These are phyloP conservation scores for Epistrophe eligans DNA, from an alignment of 2,888 invertebrate genomes.

Conservation along the genomic window DNA sequence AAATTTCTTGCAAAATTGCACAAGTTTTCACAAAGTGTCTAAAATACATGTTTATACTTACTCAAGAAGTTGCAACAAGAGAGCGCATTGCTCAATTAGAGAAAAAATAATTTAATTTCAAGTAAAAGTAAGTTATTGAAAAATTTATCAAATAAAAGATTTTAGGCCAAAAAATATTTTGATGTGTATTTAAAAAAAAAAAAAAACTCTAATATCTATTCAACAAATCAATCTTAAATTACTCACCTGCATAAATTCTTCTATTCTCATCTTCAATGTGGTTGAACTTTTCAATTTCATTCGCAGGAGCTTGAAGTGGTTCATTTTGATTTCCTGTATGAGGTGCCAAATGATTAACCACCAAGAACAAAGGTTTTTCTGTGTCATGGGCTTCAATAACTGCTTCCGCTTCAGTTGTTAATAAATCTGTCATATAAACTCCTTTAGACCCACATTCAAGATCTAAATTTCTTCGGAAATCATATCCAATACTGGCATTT, in stretches of 20 bases:
- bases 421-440: conserved; percentile 88
- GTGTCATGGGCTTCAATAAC: conserved; percentile 86
- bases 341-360: conserved; percentile 91
- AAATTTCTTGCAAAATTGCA: too few species aligned
- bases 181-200: too few species aligned
- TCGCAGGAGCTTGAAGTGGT: conserved; percentile 89
- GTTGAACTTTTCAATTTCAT: conserved; percentile 88
- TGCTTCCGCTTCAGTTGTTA: conserved; percentile 87
- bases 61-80: too few species aligned
- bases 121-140: too few species aligned
- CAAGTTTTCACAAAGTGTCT: too few species aligned
- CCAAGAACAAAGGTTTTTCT: conserved; percentile 89
- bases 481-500: conserved; percentile 83
- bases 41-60: too few species aligned
- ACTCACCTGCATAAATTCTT: conserved; percentile 88
- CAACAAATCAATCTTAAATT: neutral
- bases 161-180: too few species aligned
- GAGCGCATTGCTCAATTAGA: too few species aligned
- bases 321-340: conserved; percentile 90
- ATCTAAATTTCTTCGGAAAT: conserved; percentile 85
- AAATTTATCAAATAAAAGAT: too few species aligned
- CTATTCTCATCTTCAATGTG: conserved; percentile 88
- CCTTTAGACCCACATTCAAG: conserved; percentile 85
- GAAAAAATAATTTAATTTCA: too few species aligned
- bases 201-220: too few species aligned